Conservation (phyloP, 2,113 vertebrate genomes). For the Gymnorhina tibicen region DNA sequence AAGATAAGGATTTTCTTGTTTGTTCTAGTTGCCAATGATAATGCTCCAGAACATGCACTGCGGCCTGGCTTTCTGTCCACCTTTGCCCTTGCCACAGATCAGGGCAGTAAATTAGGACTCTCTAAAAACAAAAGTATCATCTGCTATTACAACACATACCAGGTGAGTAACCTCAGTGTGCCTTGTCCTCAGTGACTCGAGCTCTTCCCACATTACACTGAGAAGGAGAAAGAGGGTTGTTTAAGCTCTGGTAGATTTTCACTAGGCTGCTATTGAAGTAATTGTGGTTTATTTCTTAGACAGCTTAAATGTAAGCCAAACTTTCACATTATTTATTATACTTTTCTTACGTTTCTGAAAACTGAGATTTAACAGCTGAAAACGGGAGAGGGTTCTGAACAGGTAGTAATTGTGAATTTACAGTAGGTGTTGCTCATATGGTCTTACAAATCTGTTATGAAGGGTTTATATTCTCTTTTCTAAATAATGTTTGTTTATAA, state of each 20-base stretch:
- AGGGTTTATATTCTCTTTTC: not conserved
- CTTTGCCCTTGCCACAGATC: slow-evolving; percentile 95
- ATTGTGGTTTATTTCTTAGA: not conserved
- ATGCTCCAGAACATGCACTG: slow-evolving; percentile 91
- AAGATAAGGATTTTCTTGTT: not conserved
- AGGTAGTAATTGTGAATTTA: not conserved
- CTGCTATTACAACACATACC: slow-evolving; percentile 97
- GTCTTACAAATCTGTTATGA: not conserved
- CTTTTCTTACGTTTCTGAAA: not conserved
- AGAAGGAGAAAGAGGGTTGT: not conserved
- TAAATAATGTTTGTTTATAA: not conserved
- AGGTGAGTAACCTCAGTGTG: slow-evolving; percentile 70
- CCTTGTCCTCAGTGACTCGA: not conserved
- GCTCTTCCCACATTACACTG: not conserved
- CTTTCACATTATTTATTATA: not conserved
- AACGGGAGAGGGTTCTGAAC: not conserved
- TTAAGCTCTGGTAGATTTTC: not conserved
- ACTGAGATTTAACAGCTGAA: not conserved
- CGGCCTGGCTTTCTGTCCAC: slow-evolving; percentile 94
- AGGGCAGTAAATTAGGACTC: slow-evolving; percentile 96
- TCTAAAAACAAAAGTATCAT: slow-evolving; percentile 99
- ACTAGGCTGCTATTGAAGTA: not conserved
- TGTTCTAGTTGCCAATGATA: slow-evolving; percentile 94
- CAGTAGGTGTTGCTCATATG: not conserved
- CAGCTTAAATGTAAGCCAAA: not conserved